Base-by-base conservation (phyloP, 2,797 vertebrate species). In the Oreortyx pictus region DNA sequence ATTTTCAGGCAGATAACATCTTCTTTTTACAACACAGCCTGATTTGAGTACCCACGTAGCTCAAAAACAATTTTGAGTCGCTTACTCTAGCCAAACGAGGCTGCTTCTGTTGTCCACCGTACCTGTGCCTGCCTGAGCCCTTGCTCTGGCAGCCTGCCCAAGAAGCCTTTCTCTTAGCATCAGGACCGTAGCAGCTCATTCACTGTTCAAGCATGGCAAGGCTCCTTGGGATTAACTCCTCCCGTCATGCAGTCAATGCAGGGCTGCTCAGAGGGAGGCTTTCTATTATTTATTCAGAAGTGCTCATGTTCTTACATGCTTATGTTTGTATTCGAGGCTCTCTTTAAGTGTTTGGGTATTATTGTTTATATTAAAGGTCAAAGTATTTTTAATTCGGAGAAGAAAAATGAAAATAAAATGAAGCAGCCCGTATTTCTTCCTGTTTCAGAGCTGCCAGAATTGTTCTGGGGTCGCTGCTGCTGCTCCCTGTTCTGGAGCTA, bases 341-440 rank as follows among this genome's bases (percentile, higher is more conserved):
- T 46, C 19, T 88, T 33, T 33, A 50, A 89, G 47, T 61, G 18
- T 90, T 85, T 82, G 52, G n/a, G 5, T 74, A 65, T 77, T 66
- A 31, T 68, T 86, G 60, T 86, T 95, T 84, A 35, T 84, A 44
- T 86, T 85, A 72, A 54, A 92, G 33, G 59, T 82, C 41, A 68
- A 89, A 70, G 17, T 57, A 19, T 23, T 87, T 87, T 74, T 60
- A 59, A 20, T 76, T 89, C 2, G 2, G 37, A 76, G 59, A 78
- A 89, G 73, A 43, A 88, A 89, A 56, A 56, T 29, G 11, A 6
- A 31, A 89, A 17, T 41, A 54, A 73, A 76, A 76, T 31, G 15
- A 90, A 25, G 60, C 84, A 83, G 44, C 3, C 0, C 17, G 82
- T 8, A 5, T 23, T 77, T 31, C 37, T 86, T 93, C 88, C 39